Base-by-base conservation (phyloP, 2,797 vertebrate species). In the Microctenopoma steveboyesi region DNA sequence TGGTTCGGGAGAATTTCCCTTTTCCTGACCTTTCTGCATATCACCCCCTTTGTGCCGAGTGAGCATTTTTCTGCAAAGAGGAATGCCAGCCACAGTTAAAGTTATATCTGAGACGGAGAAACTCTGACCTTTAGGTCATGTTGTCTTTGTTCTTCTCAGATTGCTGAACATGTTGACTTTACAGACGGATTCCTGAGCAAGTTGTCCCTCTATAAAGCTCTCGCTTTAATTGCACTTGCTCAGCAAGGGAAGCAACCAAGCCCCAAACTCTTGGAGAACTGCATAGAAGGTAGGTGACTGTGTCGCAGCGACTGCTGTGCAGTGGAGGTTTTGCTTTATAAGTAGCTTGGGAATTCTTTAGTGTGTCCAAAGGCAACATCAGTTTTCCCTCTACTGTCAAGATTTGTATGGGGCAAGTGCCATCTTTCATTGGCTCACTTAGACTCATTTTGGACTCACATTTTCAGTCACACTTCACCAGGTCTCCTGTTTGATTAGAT, bases 211-310 rank as follows among this genome's bases (percentile, higher is more conserved):
- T 94, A 94, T 66, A 94, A 93, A 92, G 91, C 84, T 0, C 87
- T 95, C 0, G 93, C 93, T 18, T 69, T 94, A 74, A 93, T 94
- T 51, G 94, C 94, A 6, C 74, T 95, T 1, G 94, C 94, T 63
- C 94, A 94, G 73, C 93, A 95, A 84, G 93, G 94, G 37, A 95
- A 94, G 81, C 91, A 93, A 45, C 94, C 93, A 0, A 93, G 92
- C 50, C 90, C 88, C 57, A 94, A 95, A 84, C 92, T 94, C 18
- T 50, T 94, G 82, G 93, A 95, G 69, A 94, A 91, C 77, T 93
- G 85, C 88, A 92, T 93, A 83, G 93, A 92, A 89, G 94, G 95
- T 94, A 82, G 64, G 84, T 50, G 65, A 55, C 37, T 27, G 30
- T 10, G 28, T 18, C 16, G 25, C 56, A 35, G 57, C 22, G 45